Conservation (phyloP, 2,888 invertebrate species). For the Salpingus planirostris region DNA sequence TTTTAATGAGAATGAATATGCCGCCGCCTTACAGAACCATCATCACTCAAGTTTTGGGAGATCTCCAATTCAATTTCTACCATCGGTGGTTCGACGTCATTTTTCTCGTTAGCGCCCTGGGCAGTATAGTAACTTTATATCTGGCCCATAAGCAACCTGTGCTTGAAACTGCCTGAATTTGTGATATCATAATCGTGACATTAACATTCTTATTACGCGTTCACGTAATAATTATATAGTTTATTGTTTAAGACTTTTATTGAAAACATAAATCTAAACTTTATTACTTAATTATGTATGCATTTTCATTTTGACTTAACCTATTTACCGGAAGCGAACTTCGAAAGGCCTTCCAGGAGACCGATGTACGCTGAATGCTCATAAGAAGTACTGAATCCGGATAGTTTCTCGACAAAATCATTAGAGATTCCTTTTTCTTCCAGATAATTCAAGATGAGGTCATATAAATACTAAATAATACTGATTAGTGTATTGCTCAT, state of each 20-base stretch:
- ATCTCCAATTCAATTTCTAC: conserved; percentile 97
- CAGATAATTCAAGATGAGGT: conserved; percentile 86
- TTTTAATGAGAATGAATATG: conserved; percentile 99
- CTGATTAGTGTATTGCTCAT: background rate
- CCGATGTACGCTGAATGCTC: conserved; percentile 90
- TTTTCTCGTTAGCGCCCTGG: conserved; percentile 91
- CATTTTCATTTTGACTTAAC: conserved; percentile 1
- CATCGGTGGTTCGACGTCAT: conserved; percentile 99
- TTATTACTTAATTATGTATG: background rate
- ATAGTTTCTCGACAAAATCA: conserved; percentile 83
- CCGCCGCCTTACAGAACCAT: conserved; percentile 94
- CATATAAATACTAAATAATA: conserved; percentile 76
- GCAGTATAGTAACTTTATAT: conserved; percentile 91
- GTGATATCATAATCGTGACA: no score
- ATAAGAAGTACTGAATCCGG: conserved; percentile 82
- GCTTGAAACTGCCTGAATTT: conserved; percentile 28
- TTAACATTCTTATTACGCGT: no score
- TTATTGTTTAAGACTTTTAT: no score
- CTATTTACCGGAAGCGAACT: conserved; percentile 62
- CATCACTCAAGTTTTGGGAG: conserved; percentile 86
- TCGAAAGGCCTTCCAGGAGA: conserved; percentile 76
- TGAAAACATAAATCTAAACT: no score
- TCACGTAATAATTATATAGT: no score
- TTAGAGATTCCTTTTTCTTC: conserved; percentile 94
- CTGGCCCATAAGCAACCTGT: conserved; percentile 73